These are phyloP conservation scores for Scaptomyza reducta DNA, from an alignment of 2,888 invertebrate species.

Conservation along the genomic window DNA sequence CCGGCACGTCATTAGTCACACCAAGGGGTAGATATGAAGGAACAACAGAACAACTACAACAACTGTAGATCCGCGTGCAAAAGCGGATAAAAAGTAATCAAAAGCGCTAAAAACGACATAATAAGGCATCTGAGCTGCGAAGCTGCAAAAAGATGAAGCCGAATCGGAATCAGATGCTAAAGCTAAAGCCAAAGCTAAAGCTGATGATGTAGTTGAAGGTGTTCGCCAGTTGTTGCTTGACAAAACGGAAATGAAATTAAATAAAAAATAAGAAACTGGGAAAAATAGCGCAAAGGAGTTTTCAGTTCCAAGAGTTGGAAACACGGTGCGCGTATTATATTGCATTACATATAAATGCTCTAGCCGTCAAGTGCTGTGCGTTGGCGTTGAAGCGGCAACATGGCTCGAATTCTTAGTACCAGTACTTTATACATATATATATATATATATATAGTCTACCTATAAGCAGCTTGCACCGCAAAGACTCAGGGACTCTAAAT, in stretches of 20 bases:
- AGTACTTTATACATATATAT: not conserved
- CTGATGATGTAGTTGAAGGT: conserved; percentile 48
- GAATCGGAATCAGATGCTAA: not conserved
- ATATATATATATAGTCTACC: not conserved
- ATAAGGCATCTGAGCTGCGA: conserved; percentile 65
- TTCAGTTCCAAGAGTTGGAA: conserved; percentile 13
- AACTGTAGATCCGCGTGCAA: conserved; percentile 63
- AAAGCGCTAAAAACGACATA: conserved; percentile 79
- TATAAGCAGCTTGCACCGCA: conserved; percentile 55
- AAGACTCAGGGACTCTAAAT: conserved; percentile 29
- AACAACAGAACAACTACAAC: conserved; percentile 33
- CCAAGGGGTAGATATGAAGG: conserved; percentile 55
- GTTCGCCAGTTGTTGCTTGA: conserved; percentile 59
- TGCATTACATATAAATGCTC: conserved; percentile 52
- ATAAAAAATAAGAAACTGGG: conserved; percentile 34
- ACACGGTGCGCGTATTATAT: conserved; percentile 39
- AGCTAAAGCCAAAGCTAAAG: conserved; percentile 14
- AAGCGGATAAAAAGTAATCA: conserved; percentile 79
- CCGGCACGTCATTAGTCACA: conserved; percentile 76
- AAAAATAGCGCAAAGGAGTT: conserved; percentile 47
- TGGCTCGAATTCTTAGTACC: conserved; percentile 58
- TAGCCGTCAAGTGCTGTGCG: conserved; percentile 56
- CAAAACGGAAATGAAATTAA: conserved; percentile 76
- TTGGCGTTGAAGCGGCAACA: conserved; percentile 54
- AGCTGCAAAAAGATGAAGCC: conserved; percentile 25